A percentile compares a stretch with the other conserved stretches of the same genome.
phyloP scores from a whole-genome alignment of 2,888 invertebrate species.

The Protodeltote pygarga region DNA sequence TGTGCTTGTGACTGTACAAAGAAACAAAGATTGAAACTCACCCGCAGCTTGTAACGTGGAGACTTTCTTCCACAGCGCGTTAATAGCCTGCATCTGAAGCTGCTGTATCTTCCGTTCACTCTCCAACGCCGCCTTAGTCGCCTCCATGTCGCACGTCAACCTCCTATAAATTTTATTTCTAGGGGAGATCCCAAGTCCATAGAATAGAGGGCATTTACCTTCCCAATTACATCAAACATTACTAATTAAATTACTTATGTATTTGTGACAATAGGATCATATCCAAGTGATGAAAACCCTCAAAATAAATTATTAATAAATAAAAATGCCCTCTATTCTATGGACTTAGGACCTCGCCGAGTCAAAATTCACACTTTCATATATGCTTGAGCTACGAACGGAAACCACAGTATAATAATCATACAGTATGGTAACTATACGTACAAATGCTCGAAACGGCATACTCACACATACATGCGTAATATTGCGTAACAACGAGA shows the following conservation, averaged over 20 bases:
- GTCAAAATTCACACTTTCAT: no score
- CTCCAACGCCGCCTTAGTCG: constrained; percentile 93
- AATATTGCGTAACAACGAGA: no score
- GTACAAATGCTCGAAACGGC: no score
- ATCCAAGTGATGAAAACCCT: no score
- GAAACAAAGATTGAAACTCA: constrained; percentile 36
- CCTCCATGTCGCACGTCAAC: constrained; percentile 93
- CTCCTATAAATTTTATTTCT: constrained; percentile 83
- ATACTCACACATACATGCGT: no score
- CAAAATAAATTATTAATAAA: no score
- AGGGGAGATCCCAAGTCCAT: not conserved
- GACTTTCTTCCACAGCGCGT: constrained; percentile 95
- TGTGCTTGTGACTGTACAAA: not conserved
- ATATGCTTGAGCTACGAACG: no score
- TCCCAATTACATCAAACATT: no score
- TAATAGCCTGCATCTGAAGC: constrained; percentile 96
- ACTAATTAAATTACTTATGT: no score
- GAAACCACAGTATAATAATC: no score
- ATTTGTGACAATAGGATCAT: no score
- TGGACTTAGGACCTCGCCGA: not conserved
- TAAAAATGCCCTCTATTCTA: not conserved
- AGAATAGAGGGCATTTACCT: not conserved
- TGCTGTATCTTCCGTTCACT: constrained; percentile 95
- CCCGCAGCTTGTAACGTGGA: constrained; percentile 88
- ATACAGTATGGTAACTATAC: no score